Evolutionary conservation across 2,888 invertebrate genomes (phyloP).

Genomic region (Eristalinus sepulchralis): DNA sequence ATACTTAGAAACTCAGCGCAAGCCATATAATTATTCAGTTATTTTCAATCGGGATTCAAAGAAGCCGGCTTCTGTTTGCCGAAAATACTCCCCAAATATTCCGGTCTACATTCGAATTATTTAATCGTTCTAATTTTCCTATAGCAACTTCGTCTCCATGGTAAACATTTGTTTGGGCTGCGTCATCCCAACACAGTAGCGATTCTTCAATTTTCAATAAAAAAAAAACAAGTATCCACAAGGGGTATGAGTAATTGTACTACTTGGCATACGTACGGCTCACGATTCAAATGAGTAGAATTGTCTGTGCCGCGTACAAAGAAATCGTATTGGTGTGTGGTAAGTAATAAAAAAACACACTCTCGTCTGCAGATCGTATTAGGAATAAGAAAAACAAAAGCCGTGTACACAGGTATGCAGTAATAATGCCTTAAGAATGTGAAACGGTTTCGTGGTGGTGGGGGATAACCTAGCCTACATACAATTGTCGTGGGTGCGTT

Average conservation of each 20-base stretch:
- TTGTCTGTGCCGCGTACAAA: conserved; percentile 39
- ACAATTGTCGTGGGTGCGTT: conserved; percentile 58
- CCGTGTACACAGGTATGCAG: conserved; percentile 45
- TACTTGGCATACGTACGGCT: conserved; percentile 39
- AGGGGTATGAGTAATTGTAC: conserved; percentile 59
- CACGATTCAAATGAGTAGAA: conserved; percentile 55
- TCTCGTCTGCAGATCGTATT: conserved; percentile 13
- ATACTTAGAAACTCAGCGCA: conserved; percentile 13
- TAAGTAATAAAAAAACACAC: conserved; percentile 30
- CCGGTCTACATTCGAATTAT: not conserved
- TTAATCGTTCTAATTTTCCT: not conserved
- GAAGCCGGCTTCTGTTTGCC: not conserved
- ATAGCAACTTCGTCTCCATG: conserved; percentile 47
- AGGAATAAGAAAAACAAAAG: conserved; percentile 22
- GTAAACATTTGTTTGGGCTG: conserved; percentile 60
- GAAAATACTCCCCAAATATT: not conserved
- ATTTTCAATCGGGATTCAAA: conserved; percentile 18
- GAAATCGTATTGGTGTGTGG: conserved; percentile 44
- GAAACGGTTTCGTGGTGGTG: conserved; percentile 21
- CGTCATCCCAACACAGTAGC: conserved; percentile 58
- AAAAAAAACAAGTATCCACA: not conserved
- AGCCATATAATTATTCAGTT: not conserved
- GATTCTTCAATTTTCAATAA: conserved; percentile 45
- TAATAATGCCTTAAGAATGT: conserved; percentile 39
- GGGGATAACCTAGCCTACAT: not conserved